A percentile compares a stretch with the other conserved stretches of the same genome.
phyloP scores from a whole-genome alignment of 1,140 invertebrate species.

The Drosophila mauritiana region DNA sequence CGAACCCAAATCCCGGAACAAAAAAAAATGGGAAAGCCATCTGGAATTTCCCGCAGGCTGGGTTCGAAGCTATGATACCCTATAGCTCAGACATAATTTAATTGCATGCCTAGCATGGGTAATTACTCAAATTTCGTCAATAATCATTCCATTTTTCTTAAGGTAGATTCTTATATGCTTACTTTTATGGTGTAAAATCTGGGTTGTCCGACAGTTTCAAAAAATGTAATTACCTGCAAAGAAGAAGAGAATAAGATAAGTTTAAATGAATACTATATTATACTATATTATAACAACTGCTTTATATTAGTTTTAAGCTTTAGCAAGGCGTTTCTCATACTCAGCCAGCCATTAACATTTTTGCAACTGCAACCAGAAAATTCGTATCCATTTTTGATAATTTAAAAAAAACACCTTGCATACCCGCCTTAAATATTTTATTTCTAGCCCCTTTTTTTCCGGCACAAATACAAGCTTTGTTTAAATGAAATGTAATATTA shows the following conservation, averaged over 20 bases:
- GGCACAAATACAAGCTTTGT: neutral
- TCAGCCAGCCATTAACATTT: too few relatives aligned
- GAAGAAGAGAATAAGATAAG: neutral
- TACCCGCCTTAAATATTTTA: too few relatives aligned
- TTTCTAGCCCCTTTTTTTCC: neutral
- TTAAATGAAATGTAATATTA: neutral
- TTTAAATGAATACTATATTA: too few relatives aligned
- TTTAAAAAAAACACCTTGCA: neutral
- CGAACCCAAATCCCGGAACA: constrained; percentile 23
- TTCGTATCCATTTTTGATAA: neutral
- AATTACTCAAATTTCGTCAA: too few relatives aligned
- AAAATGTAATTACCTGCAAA: constrained; percentile 14
- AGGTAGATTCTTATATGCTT: neutral
- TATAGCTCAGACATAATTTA: neutral
- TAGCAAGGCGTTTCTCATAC: too few relatives aligned
- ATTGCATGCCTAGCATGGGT: too few relatives aligned
- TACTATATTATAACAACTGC: too few relatives aligned
- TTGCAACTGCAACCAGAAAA: too few relatives aligned
- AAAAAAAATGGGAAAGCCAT: constrained; percentile 6
- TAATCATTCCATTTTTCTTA: neutral
- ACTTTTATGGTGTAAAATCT: neutral
- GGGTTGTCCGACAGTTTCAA: too few relatives aligned
- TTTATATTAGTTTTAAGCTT: too few relatives aligned
- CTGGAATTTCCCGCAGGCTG: neutral
- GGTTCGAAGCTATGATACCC: neutral